phyloP scores from a whole-genome alignment of 2,888 invertebrate species.

The Agrenia bidenticulata region DNA sequence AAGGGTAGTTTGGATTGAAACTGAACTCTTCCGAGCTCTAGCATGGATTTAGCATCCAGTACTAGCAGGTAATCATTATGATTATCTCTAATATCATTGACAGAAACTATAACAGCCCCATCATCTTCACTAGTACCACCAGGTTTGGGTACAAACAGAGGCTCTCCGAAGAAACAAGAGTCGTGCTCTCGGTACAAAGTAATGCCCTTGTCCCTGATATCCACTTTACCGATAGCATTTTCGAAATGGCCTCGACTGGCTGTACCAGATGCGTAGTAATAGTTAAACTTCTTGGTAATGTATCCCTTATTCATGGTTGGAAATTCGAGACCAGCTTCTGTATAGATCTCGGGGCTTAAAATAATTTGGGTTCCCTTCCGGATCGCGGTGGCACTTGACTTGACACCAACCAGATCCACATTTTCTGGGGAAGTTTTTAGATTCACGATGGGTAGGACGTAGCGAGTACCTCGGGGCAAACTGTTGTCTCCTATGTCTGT shows the following conservation, averaged over 20 bases:
- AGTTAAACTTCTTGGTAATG: constrained; percentile 57
- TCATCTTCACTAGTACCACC: constrained; percentile 57
- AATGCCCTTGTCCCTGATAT: constrained; percentile 26
- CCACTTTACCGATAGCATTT: constrained; percentile 54
- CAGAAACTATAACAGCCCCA: constrained; percentile 55
- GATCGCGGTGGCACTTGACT: constrained; percentile 55
- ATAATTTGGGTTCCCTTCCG: constrained; percentile 53
- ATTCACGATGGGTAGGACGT: constrained; percentile 57
- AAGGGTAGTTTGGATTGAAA: constrained; percentile 54
- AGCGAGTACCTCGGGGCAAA: constrained; percentile 51
- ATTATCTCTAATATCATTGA: constrained; percentile 53
- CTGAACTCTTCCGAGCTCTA: constrained; percentile 56
- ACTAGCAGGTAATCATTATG: constrained; percentile 54
- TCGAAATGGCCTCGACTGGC: constrained; percentile 54
- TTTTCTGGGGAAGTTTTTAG: constrained; percentile 51
- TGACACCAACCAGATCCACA: constrained; percentile 54
- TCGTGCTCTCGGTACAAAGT: neutral
- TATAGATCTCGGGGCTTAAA: constrained; percentile 51
- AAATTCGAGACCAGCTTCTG: constrained; percentile 57
- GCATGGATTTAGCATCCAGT: constrained; percentile 56
- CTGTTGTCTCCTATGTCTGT: neutral
- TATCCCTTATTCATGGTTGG: constrained; percentile 58
- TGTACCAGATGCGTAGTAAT: constrained; percentile 58
- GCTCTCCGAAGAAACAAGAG: constrained; percentile 55
- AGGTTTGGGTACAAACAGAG: constrained; percentile 58